These are phyloP conservation scores for Ateles fusciceps DNA, from an alignment of 2,797 vertebrate species.

Conservation along the genomic window DNA sequence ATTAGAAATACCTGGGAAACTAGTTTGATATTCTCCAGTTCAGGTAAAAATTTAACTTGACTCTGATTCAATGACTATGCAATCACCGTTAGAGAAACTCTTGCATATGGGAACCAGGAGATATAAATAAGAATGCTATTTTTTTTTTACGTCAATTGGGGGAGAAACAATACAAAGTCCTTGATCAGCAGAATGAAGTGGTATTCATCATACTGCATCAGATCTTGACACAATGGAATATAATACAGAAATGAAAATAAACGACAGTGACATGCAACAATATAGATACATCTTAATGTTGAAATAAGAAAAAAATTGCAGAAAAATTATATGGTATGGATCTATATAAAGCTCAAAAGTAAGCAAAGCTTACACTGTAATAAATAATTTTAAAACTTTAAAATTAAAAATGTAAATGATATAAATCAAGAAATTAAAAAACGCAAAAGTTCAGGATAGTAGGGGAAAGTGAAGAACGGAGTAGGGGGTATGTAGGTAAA, in stretches of 20 bases:
- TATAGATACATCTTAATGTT: background rate
- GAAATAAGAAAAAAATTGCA: background rate
- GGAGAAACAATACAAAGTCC: background rate
- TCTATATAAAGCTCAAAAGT: conserved; percentile 17
- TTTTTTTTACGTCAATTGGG: background rate
- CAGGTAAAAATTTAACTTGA: background rate
- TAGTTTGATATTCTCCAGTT: background rate
- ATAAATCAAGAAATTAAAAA: conserved; percentile 2
- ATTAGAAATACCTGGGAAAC: background rate
- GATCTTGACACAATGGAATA: background rate
- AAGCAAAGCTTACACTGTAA: background rate
- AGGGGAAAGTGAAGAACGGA: background rate
- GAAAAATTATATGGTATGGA: background rate
- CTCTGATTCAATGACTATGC: background rate
- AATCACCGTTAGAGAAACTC: background rate
- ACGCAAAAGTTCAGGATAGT: background rate
- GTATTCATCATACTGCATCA: background rate
- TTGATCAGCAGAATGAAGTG: background rate
- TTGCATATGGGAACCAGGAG: background rate
- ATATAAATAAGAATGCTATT: background rate
- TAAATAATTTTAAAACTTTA: background rate
- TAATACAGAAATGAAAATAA: background rate
- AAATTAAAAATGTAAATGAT: background rate
- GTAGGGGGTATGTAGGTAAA: background rate
- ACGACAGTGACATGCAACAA: background rate